These are phyloP conservation scores for Pavo muticus DNA, from an alignment of 2,113 vertebrate species.

Conservation along the genomic window DNA sequence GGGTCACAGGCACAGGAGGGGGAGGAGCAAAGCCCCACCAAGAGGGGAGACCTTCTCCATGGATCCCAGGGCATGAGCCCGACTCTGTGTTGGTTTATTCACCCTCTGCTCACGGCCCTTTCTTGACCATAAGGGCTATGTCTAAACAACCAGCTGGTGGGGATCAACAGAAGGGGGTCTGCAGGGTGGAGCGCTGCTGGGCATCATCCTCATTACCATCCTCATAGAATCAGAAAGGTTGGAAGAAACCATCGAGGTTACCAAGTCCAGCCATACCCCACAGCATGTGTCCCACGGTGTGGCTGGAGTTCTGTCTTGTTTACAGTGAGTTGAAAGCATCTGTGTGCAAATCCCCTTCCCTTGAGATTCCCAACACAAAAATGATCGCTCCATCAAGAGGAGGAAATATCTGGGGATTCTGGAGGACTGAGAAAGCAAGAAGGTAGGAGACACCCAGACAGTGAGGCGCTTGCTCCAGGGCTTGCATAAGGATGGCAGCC, in stretches of 20 bases:
- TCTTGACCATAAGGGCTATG: background rate
- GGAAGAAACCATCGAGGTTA: too few relatives aligned
- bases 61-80: background rate
- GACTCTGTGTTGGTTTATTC: background rate
- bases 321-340: background rate
- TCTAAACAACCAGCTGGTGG: background rate
- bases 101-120: background rate
- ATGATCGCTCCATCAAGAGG: background rate
- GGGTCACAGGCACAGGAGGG: background rate
- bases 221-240: too few relatives aligned
- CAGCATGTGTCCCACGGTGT: fast-evolving
- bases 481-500: background rate
- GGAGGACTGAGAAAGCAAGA: background rate
- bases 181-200: background rate
- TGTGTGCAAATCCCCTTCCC: background rate
- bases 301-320: background rate
- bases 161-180: background rate
- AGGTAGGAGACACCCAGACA: background rate
- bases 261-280: too few relatives aligned
- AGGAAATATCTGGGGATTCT: background rate
- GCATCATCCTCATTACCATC: background rate
- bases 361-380: background rate
- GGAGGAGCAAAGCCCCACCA: background rate
- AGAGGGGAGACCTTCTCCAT: background rate
- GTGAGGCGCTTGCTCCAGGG: background rate